phyloP scores from a whole-genome alignment of 2,797 vertebrate species.

The Margarornis squamiger region DNA sequence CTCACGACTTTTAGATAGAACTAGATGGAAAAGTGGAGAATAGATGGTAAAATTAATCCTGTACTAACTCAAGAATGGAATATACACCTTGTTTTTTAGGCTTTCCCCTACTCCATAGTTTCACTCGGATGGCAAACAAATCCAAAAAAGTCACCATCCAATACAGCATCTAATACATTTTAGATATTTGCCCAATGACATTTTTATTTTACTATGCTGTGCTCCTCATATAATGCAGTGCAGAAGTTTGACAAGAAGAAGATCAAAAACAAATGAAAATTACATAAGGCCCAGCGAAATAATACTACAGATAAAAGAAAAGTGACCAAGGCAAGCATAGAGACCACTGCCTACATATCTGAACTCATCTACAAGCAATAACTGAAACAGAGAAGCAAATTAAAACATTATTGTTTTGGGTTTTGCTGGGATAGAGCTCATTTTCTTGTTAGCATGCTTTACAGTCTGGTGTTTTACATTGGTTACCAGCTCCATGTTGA shows the following conservation, averaged over 20 bases:
- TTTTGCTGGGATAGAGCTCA: background rate
- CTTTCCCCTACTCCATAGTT: background rate
- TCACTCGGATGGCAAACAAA: background rate
- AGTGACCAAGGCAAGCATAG: background rate
- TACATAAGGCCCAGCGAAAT: background rate
- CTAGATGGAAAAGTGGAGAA: background rate
- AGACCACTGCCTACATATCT: accelerated
- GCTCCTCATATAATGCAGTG: background rate
- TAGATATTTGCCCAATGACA: background rate
- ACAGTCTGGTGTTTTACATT: background rate
- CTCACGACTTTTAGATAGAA: background rate
- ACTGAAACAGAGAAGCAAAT: background rate
- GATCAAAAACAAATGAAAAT: background rate
- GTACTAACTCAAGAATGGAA: background rate
- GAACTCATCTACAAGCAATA: background rate
- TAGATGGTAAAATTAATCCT: background rate
- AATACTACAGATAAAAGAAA: background rate
- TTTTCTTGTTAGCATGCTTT: background rate
- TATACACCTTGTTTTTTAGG: background rate
- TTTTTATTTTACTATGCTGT: background rate
- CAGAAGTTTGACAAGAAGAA: background rate
- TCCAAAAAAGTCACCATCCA: accelerated
- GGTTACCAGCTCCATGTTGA: background rate
- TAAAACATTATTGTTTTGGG: background rate
- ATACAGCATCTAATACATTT: background rate